These are phyloP conservation scores for Muntiacus reevesi DNA, from an alignment of 2,113 vertebrate species.

Conservation along the genomic window DNA sequence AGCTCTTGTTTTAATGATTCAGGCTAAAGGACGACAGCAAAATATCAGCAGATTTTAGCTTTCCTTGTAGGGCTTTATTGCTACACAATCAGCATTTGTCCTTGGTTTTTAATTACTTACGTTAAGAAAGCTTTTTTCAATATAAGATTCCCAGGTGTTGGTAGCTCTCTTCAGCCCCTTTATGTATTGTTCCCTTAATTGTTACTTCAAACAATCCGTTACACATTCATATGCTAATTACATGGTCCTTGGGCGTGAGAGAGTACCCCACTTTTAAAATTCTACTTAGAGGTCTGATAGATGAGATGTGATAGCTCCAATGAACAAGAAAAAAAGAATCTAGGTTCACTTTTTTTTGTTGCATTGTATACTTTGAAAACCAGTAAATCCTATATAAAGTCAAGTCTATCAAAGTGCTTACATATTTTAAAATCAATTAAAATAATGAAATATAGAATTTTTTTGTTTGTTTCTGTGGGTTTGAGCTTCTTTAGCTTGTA, in stretches of 20 bases:
- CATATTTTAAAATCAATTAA: conserved; percentile 12
- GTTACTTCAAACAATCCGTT: conserved; percentile 73
- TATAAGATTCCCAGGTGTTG: conserved; percentile 76
- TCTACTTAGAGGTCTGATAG: conserved; percentile 67
- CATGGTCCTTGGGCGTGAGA: conserved; percentile 66
- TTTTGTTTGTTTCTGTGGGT: not conserved
- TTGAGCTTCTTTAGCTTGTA: not conserved
- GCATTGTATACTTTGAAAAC: conserved; percentile 64
- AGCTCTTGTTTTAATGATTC: conserved; percentile 41
- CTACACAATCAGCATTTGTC: conserved; percentile 59
- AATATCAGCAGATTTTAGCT: conserved; percentile 27
- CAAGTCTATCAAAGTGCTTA: not conserved
- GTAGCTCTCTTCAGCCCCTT: conserved; percentile 66
- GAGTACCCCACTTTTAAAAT: conserved; percentile 68
- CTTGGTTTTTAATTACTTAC: conserved; percentile 72
- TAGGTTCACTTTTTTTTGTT: conserved; percentile 66
- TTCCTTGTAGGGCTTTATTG: not conserved
- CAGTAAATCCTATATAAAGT: conserved; percentile 50
- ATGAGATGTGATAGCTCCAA: conserved; percentile 73
- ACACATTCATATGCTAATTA: conserved; percentile 77
- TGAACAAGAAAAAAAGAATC: conserved; percentile 69
- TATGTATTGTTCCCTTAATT: conserved; percentile 73
- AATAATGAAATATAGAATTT: not conserved
- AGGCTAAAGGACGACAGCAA: not conserved
- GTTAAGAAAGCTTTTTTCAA: conserved; percentile 72